These are phyloP conservation scores for Cyanistes caeruleus DNA, from an alignment of 2,113 vertebrate genomes.

Conservation along the genomic window DNA sequence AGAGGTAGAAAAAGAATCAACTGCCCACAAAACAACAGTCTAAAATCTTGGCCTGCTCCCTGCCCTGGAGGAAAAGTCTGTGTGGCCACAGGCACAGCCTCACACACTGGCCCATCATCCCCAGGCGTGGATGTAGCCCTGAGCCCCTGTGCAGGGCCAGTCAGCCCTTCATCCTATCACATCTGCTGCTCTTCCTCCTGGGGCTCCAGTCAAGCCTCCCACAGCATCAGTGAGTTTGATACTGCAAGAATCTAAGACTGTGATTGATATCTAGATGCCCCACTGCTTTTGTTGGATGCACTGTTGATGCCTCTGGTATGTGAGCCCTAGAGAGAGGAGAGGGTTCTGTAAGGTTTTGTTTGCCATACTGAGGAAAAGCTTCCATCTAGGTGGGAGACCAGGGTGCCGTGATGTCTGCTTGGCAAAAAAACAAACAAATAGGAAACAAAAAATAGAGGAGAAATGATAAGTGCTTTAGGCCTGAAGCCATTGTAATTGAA, in stretches of 20 bases:
- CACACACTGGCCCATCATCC: not conserved
- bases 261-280: not conserved
- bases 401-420: accelerated
- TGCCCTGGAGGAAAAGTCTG: not conserved
- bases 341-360: not conserved
- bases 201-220: not conserved
- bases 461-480: not conserved
- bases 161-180: not conserved
- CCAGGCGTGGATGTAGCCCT: too few species aligned
- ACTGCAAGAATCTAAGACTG: not conserved
- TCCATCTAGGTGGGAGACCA: accelerated
- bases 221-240: not conserved
- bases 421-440: not conserved
- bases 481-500: not conserved
- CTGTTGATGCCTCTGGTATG: not conserved
- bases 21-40: not conserved
- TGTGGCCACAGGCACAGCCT: accelerated
- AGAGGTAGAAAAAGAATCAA: not conserved
- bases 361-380: accelerated
- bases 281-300: not conserved
- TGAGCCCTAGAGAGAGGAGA: not conserved
- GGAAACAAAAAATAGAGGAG: not conserved
- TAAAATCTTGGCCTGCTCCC: not conserved
- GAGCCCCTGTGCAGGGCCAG: accelerated
- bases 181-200: not conserved